These are phyloP conservation scores for Eretmochelys imbricata DNA, from an alignment of 2,113 vertebrate genomes.

Conservation along the genomic window DNA sequence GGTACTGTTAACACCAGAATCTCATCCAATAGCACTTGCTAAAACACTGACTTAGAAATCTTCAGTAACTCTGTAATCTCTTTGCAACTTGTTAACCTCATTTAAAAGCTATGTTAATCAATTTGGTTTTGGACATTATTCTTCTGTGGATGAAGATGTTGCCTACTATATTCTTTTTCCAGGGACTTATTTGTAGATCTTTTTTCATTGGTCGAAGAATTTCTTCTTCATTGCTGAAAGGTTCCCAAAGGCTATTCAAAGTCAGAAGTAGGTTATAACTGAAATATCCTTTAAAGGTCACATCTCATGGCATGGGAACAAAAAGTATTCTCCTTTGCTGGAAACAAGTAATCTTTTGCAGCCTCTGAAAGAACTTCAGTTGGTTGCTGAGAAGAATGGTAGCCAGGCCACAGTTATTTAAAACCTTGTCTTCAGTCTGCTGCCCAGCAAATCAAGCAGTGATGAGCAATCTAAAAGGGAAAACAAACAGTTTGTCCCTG, in stretches of 20 bases:
- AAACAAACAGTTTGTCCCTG: conserved; percentile 73
- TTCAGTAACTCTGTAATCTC: not conserved
- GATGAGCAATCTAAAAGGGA: conserved; percentile 63
- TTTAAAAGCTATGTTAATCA: not conserved
- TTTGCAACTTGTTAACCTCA: not conserved
- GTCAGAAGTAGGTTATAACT: not conserved
- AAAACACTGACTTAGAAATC: not conserved
- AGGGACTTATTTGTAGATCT: not conserved
- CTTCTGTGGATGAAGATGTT: not conserved
- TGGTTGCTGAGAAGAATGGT: conserved; percentile 55
- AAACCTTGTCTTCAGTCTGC: conserved; percentile 71
- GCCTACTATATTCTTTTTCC: not conserved
- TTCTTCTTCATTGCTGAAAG: not conserved
- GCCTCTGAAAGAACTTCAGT: conserved; percentile 12
- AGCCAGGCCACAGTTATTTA: conserved; percentile 66
- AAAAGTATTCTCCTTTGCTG: not conserved
- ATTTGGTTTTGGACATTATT: not conserved
- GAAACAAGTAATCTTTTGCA: conserved; percentile 40
- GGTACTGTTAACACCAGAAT: not conserved
- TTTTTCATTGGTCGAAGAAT: not conserved
- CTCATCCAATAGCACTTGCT: not conserved
- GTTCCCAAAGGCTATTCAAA: not conserved
- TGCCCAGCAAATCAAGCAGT: conserved; percentile 73
- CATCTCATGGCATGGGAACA: not conserved
- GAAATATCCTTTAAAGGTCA: not conserved